Base-by-base conservation (phyloP, 2,113 vertebrate genomes). In the Nycticorax nycticorax region DNA sequence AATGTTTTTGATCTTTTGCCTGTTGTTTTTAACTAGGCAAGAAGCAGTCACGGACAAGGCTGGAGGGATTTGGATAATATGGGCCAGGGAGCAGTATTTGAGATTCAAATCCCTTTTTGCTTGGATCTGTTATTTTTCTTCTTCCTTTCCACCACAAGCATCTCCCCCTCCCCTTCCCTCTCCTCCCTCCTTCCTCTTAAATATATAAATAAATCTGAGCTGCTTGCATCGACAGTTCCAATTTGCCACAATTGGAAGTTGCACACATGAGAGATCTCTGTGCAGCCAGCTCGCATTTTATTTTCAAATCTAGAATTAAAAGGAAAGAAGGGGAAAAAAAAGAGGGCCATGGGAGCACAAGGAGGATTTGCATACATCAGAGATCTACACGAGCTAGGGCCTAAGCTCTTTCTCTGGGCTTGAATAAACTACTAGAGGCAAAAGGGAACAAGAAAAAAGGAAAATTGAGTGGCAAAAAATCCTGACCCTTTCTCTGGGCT, bases 331-430 rank as follows among this genome's bases (percentile, higher is more conserved):
- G 5, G 47, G 14, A 1, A 10, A 79, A 92, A 92, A 87, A 97
- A 94, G 77, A 81, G 89, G 93, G 88, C 96, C 88, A 97, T 67
- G 96, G 96, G 95, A 97, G 97, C 96, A 94, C 82, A 97, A 85
- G 95, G 79, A 88, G 95, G 97, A 98, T 98, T 98, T 98, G 94
- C 97, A 98, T 98, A 97, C 90, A 98, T 98, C 96, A 98, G 89
- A 92, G 81, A 90, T 97, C 73, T 95, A 85, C 93, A 89, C 71
- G 91, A 93, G 94, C 95, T 93, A 89, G 84, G 91, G 93, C 91
- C 60, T 53, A 94, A 90, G 92, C 91, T 97, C 95, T 94, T 96
- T 97, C 88, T 97, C 77, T 76, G 87, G 85, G 84, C 72, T 96
- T 93, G 88, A 95, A 96, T 92, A 94, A 96, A 85, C 94, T 92